Evolutionary conservation across 2,797 vertebrate species (phyloP), one percentile per base, ranked within the genome.

Genomic region (Dromococcyx pavoninus): DNA sequence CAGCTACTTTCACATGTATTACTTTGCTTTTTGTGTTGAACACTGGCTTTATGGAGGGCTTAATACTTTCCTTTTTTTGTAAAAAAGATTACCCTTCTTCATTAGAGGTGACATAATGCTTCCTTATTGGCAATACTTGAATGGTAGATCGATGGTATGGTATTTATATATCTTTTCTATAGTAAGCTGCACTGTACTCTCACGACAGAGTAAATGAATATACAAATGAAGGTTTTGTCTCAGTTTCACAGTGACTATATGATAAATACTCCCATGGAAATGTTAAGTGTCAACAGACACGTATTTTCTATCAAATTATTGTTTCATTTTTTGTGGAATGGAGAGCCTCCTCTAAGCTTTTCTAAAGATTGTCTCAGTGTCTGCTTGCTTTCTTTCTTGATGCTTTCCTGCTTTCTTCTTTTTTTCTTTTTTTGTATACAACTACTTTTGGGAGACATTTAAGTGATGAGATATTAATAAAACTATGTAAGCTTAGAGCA

Each of bases 401-500:
- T 65, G 19, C 9, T 66, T 13, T 41, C 13, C 8, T 77, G 11
- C 1, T 22, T 18, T 57, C 10, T 17, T 18, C 39, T 12, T n/a
- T 11, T 21, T 32, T 37, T 50, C 76, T 12, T n/a, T 11, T 37
- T 39, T 60, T 43, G 3, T 39, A 32, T 85, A 13, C 24, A 46
- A 23, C 14, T 70, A 53, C 58, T 61, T 80, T 77, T 89, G 27
- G 64, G 65, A 95, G 93, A 83, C 51, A 44, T 70, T 60, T 10
- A 95, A 95, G 57, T 28, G 19, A 56, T 46, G 66, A 89, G 73
- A 66, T 84, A 83, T 83, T 91, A 96, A 95, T 94, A 85, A 94
- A 94, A 58, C 35, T 74, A 33, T 91, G 60, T 44, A 73, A 94
- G 28, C 25, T 79, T 61, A 72, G 19, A 77, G 4, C 27, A 62